Evolutionary conservation across 2,113 vertebrate species (phyloP).

Genomic region (Leptocoma aspasia): DNA sequence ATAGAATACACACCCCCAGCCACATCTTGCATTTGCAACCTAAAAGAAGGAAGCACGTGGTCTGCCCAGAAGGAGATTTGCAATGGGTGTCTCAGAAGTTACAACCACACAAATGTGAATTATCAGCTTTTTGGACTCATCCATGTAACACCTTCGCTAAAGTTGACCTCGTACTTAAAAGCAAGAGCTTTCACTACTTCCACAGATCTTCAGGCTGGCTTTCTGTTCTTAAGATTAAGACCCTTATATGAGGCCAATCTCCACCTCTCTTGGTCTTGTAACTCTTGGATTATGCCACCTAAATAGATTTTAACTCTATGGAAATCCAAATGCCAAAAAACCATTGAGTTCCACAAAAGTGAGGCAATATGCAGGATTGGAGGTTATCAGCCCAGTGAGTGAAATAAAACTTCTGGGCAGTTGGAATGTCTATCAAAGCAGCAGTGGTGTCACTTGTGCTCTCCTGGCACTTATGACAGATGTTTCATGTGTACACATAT

Average conservation of each 20-base stretch:
- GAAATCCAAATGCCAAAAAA: not conserved
- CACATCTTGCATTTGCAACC: not conserved
- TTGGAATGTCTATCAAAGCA: not conserved
- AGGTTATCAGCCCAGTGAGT: not conserved
- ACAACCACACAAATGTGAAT: not conserved
- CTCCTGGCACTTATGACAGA: not conserved
- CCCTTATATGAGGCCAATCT: not conserved
- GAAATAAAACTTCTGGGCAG: not conserved
- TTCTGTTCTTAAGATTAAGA: not conserved
- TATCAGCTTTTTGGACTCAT: not conserved
- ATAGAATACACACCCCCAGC: not conserved
- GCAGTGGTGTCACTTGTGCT: not conserved
- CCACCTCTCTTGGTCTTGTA: not conserved
- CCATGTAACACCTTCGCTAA: not conserved
- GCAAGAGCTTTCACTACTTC: not conserved
- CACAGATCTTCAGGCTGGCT: not conserved
- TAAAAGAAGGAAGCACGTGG: not conserved
- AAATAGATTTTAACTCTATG: not conserved
- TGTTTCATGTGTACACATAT: accelerated
- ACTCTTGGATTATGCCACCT: not conserved
- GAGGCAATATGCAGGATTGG: not conserved
- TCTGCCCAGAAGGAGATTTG: not conserved
- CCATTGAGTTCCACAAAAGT: not conserved
- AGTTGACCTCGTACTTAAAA: not conserved
- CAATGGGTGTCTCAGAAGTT: not conserved